phyloP scores from a whole-genome alignment of 2,888 invertebrate species.

The Trilocha varians region DNA sequence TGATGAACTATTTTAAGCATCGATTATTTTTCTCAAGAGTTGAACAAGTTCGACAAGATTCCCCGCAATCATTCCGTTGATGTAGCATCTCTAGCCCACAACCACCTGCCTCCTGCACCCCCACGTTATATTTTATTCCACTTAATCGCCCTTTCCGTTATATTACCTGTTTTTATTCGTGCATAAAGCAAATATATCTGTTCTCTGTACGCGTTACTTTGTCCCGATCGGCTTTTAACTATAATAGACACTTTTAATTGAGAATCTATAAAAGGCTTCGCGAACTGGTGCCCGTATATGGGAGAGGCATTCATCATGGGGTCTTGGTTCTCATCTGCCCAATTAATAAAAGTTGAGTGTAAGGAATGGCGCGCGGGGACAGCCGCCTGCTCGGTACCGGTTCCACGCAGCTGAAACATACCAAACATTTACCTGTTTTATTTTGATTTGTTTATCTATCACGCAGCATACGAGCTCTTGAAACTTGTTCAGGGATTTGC shows the following conservation, averaged over 20 bases:
- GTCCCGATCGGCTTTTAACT: constrained; percentile 59
- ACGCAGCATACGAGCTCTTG: constrained; percentile 29
- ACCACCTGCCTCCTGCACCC: constrained; percentile 71
- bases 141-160: constrained; percentile 73
- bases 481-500: constrained; percentile 32
- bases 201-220: constrained; percentile 60
- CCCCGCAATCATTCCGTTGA: constrained; percentile 13
- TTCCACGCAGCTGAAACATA: constrained; percentile 62
- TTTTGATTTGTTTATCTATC: constrained; percentile 67
- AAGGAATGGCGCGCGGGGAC: constrained; percentile 56
- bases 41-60: constrained; percentile 1
- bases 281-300: constrained; percentile 63
- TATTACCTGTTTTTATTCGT: constrained; percentile 65
- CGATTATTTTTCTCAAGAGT: constrained; percentile 1
- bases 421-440: constrained; percentile 52
- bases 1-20: no score
- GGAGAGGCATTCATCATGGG: constrained; percentile 66
- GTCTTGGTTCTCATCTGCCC: constrained; percentile 70
- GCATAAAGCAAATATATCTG: constrained; percentile 68
- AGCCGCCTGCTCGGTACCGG: constrained; percentile 55
- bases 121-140: constrained; percentile 71
- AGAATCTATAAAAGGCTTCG: constrained; percentile 73
- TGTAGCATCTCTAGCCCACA: constrained; percentile 39
- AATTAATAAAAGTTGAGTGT: constrained; percentile 72
- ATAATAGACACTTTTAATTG: constrained; percentile 73